A percentile compares a stretch with the other conserved stretches of the same genome.
These are phyloP conservation scores for Orestias chungarensis DNA, from an alignment of 2,797 vertebrate species.

Conservation along the genomic window DNA sequence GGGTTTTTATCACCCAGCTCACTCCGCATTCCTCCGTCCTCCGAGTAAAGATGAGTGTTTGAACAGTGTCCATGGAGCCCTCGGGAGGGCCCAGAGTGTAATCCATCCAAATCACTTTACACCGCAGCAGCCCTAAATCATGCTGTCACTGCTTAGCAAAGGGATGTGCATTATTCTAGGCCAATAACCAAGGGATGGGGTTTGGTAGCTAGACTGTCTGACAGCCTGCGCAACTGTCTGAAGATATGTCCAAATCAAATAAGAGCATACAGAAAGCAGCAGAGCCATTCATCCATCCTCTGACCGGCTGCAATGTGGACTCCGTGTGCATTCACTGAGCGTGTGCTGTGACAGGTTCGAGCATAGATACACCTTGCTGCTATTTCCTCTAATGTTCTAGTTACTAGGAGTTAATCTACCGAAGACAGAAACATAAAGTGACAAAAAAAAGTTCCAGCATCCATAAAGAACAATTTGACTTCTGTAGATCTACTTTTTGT, in stretches of 20 bases:
- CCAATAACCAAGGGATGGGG: constrained; percentile 65
- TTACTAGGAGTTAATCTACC: not conserved
- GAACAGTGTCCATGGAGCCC: constrained; percentile 71
- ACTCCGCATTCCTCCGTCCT: constrained; percentile 60
- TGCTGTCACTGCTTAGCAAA: constrained; percentile 51
- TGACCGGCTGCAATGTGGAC: not conserved
- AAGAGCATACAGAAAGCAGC: not conserved
- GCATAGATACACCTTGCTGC: not conserved
- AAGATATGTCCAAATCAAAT: not conserved
- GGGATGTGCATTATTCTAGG: constrained; percentile 69
- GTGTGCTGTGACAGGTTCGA: not conserved
- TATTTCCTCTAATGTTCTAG: not conserved
- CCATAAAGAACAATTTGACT: no score
- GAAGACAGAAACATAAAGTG: no score
- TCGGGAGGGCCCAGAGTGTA: constrained; percentile 66
- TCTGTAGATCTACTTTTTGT: no score
- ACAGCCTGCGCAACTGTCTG: not conserved
- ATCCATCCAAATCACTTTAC: constrained; percentile 75
- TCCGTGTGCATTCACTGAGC: not conserved
- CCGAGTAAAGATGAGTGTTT: constrained; percentile 65
- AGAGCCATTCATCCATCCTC: not conserved
- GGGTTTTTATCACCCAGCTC: constrained; percentile 51
- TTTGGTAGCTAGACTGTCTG: constrained; percentile 45
- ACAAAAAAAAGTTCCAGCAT: no score
- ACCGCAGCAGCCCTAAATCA: constrained; percentile 64